These are phyloP conservation scores for Xyliphius kryptos DNA, from an alignment of 2,113 vertebrate genomes.

Conservation along the genomic window DNA sequence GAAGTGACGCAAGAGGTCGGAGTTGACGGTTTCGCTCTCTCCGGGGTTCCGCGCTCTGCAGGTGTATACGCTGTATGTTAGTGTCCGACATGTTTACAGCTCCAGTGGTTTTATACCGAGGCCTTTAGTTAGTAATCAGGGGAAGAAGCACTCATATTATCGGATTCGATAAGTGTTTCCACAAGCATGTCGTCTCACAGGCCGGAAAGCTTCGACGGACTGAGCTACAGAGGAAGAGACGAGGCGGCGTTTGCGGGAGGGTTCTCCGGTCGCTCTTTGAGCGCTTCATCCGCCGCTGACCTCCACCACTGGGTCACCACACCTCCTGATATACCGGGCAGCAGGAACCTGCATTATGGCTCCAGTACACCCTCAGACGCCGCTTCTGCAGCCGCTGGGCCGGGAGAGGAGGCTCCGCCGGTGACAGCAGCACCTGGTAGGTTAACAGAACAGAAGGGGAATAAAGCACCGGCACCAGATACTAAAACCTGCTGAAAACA, in stretches of 20 bases:
- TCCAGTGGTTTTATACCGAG: too few species aligned
- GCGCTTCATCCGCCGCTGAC: slow-evolving; percentile 62
- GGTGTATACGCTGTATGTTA: too few species aligned
- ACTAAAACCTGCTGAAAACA: too few species aligned
- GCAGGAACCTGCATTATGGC: slow-evolving; percentile 84
- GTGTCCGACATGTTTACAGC: too few species aligned
- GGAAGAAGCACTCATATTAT: too few species aligned
- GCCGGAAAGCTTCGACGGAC: slow-evolving; percentile 86
- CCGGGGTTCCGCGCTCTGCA: too few species aligned
- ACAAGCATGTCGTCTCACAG: slow-evolving; percentile 77
- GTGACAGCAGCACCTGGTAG: slow-evolving; percentile 58
- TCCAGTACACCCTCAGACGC: slow-evolving; percentile 75
- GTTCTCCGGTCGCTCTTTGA: slow-evolving; percentile 65
- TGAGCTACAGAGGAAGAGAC: slow-evolving; percentile 76
- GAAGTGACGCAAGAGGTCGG: slow-evolving; percentile 26
- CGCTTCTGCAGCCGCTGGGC: slow-evolving; percentile 50
- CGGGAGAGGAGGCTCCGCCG: slow-evolving; percentile 56
- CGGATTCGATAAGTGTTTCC: too few species aligned
- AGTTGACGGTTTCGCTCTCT: background rate
- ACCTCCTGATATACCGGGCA: slow-evolving; percentile 90
- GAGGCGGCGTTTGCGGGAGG: slow-evolving; percentile 60
- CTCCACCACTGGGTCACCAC: slow-evolving; percentile 81
- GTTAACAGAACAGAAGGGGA: slow-evolving; percentile 10
- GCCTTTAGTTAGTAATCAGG: too few species aligned
- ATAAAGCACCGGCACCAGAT: background rate